phyloP scores from a whole-genome alignment of 2,113 vertebrate species.

The Brachyhypopomus gauderio region DNA sequence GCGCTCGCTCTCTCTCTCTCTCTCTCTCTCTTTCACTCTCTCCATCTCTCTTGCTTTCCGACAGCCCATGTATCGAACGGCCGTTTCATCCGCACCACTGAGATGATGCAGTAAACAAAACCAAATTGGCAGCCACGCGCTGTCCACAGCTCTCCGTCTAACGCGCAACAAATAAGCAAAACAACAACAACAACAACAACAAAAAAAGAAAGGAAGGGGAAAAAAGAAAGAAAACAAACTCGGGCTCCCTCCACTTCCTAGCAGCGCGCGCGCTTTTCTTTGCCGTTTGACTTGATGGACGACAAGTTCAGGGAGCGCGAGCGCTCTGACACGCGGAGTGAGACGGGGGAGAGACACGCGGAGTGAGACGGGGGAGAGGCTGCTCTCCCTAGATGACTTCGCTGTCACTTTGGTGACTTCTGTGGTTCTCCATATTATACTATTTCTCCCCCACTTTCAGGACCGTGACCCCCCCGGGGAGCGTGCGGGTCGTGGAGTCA shows the following conservation, averaged over 20 bases:
- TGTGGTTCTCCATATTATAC: too few species aligned
- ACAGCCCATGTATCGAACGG: background rate
- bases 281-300: conserved; percentile 66
- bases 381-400: conserved; percentile 73
- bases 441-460: conserved; percentile 4
- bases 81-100: conserved; percentile 13
- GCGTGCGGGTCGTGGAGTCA: too few species aligned
- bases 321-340: conserved; percentile 69
- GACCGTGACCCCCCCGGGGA: conserved; percentile 15
- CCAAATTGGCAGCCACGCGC: background rate
- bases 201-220: too few species aligned
- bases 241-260: background rate
- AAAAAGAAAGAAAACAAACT: too few species aligned
- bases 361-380: conserved; percentile 58
- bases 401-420: conserved; percentile 33
- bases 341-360: conserved; percentile 56
- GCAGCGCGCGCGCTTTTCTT: conserved; percentile 45
- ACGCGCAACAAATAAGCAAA: conserved; percentile 14
- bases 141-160: background rate
- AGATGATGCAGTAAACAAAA: conserved; percentile 34
- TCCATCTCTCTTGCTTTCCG: background rate
- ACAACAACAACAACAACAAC: too few species aligned
- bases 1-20: background rate
- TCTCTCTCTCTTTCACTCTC: conserved; percentile 23
- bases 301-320: conserved; percentile 67